Percentiles rank a stretch among this genome's conserved stretches.
Evolutionary conservation across 1,140 invertebrate species (phyloP).

Genomic region (Mizuhopecten yessoensis): DNA sequence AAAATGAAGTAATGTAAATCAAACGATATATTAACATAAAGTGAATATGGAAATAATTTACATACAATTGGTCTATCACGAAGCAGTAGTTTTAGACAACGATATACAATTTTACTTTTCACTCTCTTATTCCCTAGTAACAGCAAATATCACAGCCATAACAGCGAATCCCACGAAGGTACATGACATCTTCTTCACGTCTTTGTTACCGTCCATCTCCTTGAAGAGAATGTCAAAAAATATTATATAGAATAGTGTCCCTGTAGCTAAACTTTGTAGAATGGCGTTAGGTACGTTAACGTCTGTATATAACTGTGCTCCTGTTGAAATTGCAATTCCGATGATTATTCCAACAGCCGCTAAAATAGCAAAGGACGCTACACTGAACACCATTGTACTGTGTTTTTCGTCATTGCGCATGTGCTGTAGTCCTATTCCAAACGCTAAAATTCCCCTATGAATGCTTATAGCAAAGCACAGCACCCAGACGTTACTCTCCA

Average conservation of each 20-base stretch:
- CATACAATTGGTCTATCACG: not conserved
- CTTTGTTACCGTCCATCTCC: conserved; percentile 81
- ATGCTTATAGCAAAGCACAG: conserved; percentile 77
- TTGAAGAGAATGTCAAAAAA: conserved; percentile 94
- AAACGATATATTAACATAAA: not conserved
- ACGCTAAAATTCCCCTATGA: conserved; percentile 76
- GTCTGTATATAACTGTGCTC: conserved; percentile 76
- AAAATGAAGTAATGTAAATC: not conserved
- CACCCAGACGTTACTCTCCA: conserved; percentile 77
- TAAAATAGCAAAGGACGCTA: conserved; percentile 87
- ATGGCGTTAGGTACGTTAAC: conserved; percentile 84
- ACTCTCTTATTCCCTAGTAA: conserved; percentile 65
- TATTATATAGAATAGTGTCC: conserved; percentile 95
- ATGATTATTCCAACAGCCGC: conserved; percentile 87
- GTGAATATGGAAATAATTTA: not conserved
- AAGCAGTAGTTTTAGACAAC: not conserved
- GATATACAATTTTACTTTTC: not conserved
- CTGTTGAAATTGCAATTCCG: conserved; percentile 85
- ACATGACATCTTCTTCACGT: conserved; percentile 78
- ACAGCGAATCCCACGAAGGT: conserved; percentile 79
- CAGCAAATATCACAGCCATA: conserved; percentile 78
- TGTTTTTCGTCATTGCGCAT: conserved; percentile 84
- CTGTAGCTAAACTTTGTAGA: conserved; percentile 90
- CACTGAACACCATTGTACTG: conserved; percentile 81
- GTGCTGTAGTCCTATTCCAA: conserved; percentile 77